phyloP scores from a whole-genome alignment of 1,140 invertebrate species.

The Acyrthosiphon pisum region DNA sequence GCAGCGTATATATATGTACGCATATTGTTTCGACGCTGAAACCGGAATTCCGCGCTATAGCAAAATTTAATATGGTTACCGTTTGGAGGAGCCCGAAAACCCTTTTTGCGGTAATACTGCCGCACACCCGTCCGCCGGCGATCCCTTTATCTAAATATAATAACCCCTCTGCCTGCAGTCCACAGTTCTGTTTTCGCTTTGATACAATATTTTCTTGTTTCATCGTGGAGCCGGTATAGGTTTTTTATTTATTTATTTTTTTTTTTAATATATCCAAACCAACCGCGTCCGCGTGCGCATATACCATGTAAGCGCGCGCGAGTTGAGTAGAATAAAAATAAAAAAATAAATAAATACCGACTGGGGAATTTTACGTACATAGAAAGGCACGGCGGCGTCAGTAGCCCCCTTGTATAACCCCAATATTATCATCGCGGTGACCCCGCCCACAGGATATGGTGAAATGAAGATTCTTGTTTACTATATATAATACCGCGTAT shows the following conservation, averaged over 20 bases:
- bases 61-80: slow-evolving; percentile 57
- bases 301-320: background rate
- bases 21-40: slow-evolving; percentile 52
- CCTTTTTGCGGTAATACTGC: slow-evolving; percentile 50
- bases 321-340: slow-evolving; percentile 28
- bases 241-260: background rate
- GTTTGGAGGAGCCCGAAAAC: slow-evolving; percentile 49
- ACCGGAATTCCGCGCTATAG: slow-evolving; percentile 53
- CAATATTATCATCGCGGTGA: background rate
- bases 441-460: slow-evolving; percentile 38
- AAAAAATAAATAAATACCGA: slow-evolving; percentile 32
- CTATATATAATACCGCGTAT: background rate
- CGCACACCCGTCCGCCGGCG: background rate
- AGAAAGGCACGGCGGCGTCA: background rate
- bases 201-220: slow-evolving; percentile 54
- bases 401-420: slow-evolving; percentile 7
- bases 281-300: background rate
- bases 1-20: slow-evolving; percentile 9
- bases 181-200: slow-evolving; percentile 20
- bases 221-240: background rate
- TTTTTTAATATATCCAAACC: slow-evolving; percentile 47
- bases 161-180: slow-evolving; percentile 11
- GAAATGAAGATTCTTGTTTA: slow-evolving; percentile 22
- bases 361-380: background rate
- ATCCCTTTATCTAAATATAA: slow-evolving; percentile 55